Evolutionary conservation across 2,113 vertebrate species (phyloP).

Genomic region (Dasyurus viverrinus): DNA sequence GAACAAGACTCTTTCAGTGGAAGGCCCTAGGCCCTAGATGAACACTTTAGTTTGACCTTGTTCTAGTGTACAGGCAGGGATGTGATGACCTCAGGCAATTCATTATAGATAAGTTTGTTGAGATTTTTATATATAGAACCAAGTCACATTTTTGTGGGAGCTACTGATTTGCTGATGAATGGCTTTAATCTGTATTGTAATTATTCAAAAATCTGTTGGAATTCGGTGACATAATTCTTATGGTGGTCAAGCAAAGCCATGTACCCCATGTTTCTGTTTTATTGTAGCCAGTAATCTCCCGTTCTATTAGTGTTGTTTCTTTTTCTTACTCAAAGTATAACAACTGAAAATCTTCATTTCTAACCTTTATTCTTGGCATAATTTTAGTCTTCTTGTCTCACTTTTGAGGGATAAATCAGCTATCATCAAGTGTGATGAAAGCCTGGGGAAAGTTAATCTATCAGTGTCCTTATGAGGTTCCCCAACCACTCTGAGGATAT

Average conservation of each 20-base stretch:
- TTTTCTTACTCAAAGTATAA: neutral
- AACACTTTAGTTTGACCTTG: neutral
- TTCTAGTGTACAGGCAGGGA: neutral
- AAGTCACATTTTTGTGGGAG: no score
- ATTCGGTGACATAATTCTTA: neutral
- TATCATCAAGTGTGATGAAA: neutral
- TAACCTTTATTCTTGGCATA: neutral
- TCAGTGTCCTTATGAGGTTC: neutral
- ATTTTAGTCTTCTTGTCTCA: slow-evolving; percentile 4
- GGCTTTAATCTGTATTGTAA: neutral
- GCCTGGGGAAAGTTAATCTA: neutral
- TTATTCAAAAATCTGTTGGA: neutral
- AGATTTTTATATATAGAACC: neutral
- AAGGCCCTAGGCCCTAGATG: neutral
- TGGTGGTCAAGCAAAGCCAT: neutral
- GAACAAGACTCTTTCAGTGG: neutral
- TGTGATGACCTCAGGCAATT: neutral
- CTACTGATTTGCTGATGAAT: no score
- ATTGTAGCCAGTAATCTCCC: neutral
- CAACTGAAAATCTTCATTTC: neutral
- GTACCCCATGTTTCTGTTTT: neutral
- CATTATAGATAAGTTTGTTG: neutral
- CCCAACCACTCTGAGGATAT: neutral
- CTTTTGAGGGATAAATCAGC: neutral
- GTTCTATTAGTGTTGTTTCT: neutral